phyloP scores from a whole-genome alignment of 92 coral and sea anemone genomes.

The Epizoanthus fatuus region DNA sequence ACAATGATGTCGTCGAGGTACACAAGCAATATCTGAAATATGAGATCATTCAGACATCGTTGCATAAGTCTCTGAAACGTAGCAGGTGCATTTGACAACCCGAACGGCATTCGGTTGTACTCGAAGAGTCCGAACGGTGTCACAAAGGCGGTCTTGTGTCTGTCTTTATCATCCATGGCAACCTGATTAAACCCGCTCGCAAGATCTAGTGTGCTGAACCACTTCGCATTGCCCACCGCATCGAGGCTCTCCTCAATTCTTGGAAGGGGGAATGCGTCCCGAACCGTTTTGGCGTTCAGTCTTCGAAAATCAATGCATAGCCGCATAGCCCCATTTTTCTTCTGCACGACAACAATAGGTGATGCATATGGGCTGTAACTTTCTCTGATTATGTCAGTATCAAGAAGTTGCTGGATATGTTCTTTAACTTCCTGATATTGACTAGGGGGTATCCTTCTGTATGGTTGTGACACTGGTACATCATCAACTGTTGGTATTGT shows the following conservation, averaged over 20 bases:
- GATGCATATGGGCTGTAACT: constrained; percentile 67
- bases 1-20: constrained; percentile 61
- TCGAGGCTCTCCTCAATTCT: constrained; percentile 60
- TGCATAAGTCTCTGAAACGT: constrained; percentile 74
- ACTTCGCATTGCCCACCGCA: constrained; percentile 48
- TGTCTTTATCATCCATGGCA: constrained; percentile 66
- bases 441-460: constrained; percentile 55
- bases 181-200: constrained; percentile 75
- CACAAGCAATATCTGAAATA: constrained; percentile 71
- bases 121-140: constrained; percentile 69
- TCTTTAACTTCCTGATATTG: constrained; percentile 62
- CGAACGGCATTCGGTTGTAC: constrained; percentile 67
- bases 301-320: constrained; percentile 46
- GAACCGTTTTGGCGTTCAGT: constrained; percentile 59
- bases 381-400: constrained; percentile 32
- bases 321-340: constrained; percentile 52
- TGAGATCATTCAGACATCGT: constrained; percentile 60
- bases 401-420: constrained; percentile 55
- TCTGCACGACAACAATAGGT: constrained; percentile 52
- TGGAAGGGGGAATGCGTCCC: constrained; percentile 64
- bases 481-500: constrained; percentile 53
- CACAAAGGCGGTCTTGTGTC: constrained; percentile 67
- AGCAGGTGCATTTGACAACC: constrained; percentile 64
- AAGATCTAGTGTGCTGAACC: constrained; percentile 53
- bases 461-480: constrained; percentile 54